Conservation (phyloP, 2,113 vertebrate species). For the Stictonetta naevosa region DNA sequence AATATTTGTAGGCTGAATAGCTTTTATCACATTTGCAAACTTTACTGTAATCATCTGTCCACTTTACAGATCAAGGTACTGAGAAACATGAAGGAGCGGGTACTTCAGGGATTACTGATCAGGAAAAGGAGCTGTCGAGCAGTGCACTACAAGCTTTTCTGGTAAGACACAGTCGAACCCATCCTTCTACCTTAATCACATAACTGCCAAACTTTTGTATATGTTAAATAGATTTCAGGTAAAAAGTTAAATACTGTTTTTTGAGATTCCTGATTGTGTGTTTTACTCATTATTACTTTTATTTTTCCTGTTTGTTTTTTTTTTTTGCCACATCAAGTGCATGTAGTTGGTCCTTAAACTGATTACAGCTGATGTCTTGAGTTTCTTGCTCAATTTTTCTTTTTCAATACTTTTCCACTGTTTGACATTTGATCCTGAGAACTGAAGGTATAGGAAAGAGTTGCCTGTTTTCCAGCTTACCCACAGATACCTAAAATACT, state of each 20-base stretch:
- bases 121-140: conserved; percentile 90
- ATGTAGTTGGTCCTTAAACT: background rate
- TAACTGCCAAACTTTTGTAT: background rate
- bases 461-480: background rate
- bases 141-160: conserved; percentile 88
- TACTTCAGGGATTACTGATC: conserved; percentile 87
- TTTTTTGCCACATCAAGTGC: background rate
- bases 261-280: background rate
- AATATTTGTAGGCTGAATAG: background rate
- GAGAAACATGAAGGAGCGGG: conserved; percentile 88
- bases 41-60: background rate
- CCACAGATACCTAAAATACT: background rate
- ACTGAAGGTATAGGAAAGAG: background rate
- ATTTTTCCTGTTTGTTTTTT: background rate
- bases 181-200: background rate
- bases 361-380: background rate
- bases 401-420: background rate
- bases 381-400: background rate
- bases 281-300: background rate
- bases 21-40: background rate
- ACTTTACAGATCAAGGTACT: conserved; percentile 82
- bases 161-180: conserved; percentile 73
- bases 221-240: background rate
- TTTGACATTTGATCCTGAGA: background rate
- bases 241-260: background rate